Evolutionary conservation across 1,140 invertebrate species (phyloP).

Genomic region (Nephotettix cincticeps): DNA sequence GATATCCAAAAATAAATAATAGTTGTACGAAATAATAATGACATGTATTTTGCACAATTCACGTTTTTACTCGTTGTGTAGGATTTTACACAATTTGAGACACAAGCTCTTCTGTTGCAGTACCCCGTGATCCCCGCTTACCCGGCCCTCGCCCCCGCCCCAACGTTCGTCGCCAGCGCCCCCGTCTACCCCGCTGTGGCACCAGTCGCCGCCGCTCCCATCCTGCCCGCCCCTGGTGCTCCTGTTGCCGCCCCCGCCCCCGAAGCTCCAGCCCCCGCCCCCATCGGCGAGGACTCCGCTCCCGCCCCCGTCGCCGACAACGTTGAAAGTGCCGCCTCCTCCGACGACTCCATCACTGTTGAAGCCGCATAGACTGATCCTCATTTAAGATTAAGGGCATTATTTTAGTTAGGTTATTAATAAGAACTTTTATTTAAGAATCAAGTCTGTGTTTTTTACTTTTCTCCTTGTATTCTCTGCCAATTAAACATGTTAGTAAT

Average conservation of each 20-base stretch:
- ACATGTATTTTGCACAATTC: no score
- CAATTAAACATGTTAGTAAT: no score
- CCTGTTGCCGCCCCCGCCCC: constrained; percentile 18
- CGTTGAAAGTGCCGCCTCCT: neutral
- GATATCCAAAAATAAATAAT: no score
- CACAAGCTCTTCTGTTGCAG: neutral
- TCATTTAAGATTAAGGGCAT: neutral
- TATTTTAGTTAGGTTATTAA: constrained; percentile 22
- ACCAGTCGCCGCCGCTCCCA: neutral
- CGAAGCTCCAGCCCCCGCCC: neutral
- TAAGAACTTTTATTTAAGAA: no score
- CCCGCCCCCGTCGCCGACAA: neutral
- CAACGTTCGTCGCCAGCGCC: neutral
- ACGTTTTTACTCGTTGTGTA: no score
- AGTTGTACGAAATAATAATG: no score
- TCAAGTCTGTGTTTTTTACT: no score
- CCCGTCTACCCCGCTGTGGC: neutral
- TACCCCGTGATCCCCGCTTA: neutral
- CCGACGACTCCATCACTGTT: constrained; percentile 21
- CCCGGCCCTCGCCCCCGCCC: neutral
- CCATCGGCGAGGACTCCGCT: neutral
- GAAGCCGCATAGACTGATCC: constrained; percentile 22
- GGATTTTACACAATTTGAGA: no score
- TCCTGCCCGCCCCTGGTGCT: constrained; percentile 4
- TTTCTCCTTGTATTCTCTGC: no score